Evolutionary conservation across 2,888 invertebrate species (phyloP).

Genomic region (Rhagonycha lutea): DNA sequence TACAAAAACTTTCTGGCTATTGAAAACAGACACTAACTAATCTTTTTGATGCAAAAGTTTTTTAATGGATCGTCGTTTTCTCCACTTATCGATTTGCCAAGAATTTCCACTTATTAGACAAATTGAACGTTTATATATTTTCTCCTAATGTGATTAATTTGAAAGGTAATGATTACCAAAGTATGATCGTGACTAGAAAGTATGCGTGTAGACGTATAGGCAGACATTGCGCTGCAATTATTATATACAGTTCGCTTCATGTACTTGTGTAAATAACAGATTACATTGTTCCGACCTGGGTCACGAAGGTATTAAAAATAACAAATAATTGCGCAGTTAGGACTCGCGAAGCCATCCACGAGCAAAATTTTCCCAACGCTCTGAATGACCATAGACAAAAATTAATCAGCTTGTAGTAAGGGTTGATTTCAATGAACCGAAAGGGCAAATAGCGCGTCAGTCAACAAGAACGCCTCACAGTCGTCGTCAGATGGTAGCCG

Average conservation of each 20-base stretch:
- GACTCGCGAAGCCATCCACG: not conserved
- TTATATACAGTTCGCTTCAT: slow-evolving; percentile 49
- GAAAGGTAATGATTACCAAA: slow-evolving; percentile 5
- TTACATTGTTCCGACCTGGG: slow-evolving; percentile 45
- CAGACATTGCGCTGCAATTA: slow-evolving; percentile 48
- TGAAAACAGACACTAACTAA: slow-evolving; percentile 12
- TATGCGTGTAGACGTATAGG: slow-evolving; percentile 52
- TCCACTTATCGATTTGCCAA: not conserved
- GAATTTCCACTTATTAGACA: not conserved
- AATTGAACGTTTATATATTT: not conserved
- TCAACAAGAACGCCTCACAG: slow-evolving; percentile 46
- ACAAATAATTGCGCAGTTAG: slow-evolving; percentile 47
- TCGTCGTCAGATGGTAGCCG: slow-evolving; percentile 34
- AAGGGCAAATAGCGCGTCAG: slow-evolving; percentile 49
- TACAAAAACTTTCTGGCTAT: slow-evolving; percentile 11
- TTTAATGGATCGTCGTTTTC: not conserved
- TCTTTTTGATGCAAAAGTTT: not conserved
- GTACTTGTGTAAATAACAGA: slow-evolving; percentile 45
- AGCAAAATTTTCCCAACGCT: not conserved
- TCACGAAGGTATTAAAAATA: slow-evolving; percentile 48
- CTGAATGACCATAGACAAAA: slow-evolving; percentile 29
- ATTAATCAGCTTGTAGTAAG: slow-evolving; percentile 43
- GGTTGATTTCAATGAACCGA: slow-evolving; percentile 40
- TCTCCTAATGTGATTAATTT: not conserved
- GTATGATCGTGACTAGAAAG: slow-evolving; percentile 38